These are phyloP conservation scores for Sebastes cheni DNA, from an alignment of 2,797 vertebrate genomes.

Conservation along the genomic window DNA sequence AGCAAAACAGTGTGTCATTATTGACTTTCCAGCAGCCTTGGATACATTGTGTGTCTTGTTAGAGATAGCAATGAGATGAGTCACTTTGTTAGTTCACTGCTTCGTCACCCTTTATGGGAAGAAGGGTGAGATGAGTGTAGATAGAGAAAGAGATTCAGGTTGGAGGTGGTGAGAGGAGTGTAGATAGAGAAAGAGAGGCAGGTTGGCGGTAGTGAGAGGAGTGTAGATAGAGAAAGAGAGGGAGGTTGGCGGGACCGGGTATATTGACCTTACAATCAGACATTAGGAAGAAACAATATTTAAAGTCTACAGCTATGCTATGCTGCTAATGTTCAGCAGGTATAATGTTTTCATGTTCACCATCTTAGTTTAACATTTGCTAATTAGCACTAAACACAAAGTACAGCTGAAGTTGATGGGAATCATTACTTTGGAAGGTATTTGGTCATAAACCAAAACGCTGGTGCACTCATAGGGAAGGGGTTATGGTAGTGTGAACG, in stretches of 20 bases:
- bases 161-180: neutral
- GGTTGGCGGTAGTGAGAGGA: neutral
- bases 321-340: neutral
- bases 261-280: neutral
- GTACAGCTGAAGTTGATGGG: no score
- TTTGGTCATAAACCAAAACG: no score
- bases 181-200: neutral
- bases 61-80: slow-evolving; percentile 4
- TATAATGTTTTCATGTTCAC: neutral
- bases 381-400: neutral
- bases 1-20: neutral
- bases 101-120: neutral
- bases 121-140: neutral
- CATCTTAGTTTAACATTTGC: neutral
- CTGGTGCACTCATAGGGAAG: no score
- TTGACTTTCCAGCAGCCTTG: neutral
- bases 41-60: neutral
- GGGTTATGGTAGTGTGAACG: no score
- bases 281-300: neutral
- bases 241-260: neutral
- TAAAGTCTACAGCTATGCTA: neutral
- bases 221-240: neutral
- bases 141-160: neutral
- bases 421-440: no score
- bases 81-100: slow-evolving; percentile 1